Percentiles rank a stretch among this genome's conserved stretches.
phyloP scores from a whole-genome alignment of 2,797 vertebrate species.

The Sebastes flavidus region DNA sequence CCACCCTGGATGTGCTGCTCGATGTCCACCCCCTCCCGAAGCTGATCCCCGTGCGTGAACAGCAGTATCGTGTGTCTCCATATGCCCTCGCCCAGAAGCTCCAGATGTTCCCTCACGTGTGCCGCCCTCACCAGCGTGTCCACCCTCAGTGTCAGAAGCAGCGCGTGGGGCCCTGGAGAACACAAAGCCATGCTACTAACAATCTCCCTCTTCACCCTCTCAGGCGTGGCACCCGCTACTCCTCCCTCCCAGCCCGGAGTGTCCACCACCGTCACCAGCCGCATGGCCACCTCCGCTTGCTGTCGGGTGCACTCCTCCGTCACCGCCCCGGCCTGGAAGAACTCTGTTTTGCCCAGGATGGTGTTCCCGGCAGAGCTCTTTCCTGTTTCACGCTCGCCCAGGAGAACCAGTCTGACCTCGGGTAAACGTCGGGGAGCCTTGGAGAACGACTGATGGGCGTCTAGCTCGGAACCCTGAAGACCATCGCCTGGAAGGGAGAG shows the following conservation, averaged over 20 bases:
- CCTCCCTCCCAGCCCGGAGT: slow-evolving; percentile 81
- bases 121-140: slow-evolving; percentile 64
- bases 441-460: slow-evolving; percentile 74
- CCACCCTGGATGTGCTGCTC: slow-evolving; percentile 78
- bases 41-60: slow-evolving; percentile 82
- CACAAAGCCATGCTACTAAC: slow-evolving; percentile 65
- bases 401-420: slow-evolving; percentile 77
- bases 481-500: slow-evolving; percentile 58
- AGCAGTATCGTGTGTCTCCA: slow-evolving; percentile 79
- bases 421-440: slow-evolving; percentile 69
- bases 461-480: slow-evolving; percentile 60
- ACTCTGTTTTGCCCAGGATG: slow-evolving; percentile 61
- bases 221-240: slow-evolving; percentile 68
- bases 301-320: slow-evolving; percentile 77
- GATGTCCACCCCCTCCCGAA: slow-evolving; percentile 77
- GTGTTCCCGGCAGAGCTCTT: slow-evolving; percentile 81
- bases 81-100: slow-evolving; percentile 75
- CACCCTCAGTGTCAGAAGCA: slow-evolving; percentile 78
- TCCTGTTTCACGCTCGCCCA: slow-evolving; percentile 82
- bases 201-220: slow-evolving; percentile 80
- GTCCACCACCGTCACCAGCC: slow-evolving; percentile 81
- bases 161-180: slow-evolving; percentile 79
- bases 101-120: slow-evolving; percentile 76
- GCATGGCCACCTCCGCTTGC: slow-evolving; percentile 69
- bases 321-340: slow-evolving; percentile 61